These are phyloP conservation scores for Pasiphila rectangulata DNA, from an alignment of 2,888 invertebrate species.

Conservation along the genomic window DNA sequence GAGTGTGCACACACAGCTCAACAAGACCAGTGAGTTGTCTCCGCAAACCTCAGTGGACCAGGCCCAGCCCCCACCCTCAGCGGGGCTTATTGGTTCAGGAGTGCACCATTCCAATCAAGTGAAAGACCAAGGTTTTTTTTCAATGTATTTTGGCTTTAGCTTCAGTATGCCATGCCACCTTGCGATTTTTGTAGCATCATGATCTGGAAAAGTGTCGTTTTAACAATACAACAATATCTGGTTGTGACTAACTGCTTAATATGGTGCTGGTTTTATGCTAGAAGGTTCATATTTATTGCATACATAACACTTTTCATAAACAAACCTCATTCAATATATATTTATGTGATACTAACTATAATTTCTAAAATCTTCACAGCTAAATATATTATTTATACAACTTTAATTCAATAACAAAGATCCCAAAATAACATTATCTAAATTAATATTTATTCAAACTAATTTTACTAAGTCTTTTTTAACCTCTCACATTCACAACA, in stretches of 20 bases:
- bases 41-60: constrained; percentile 70
- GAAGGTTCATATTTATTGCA: constrained; percentile 2
- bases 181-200: constrained; percentile 67
- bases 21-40: constrained; percentile 80
- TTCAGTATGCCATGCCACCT: constrained; percentile 56
- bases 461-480: too few relatives aligned
- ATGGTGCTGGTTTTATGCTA: constrained; percentile 22
- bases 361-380: too few relatives aligned
- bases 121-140: constrained; percentile 80
- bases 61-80: constrained; percentile 56
- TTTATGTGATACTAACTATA: not conserved
- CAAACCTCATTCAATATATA: not conserved
- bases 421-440: too few relatives aligned
- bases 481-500: too few relatives aligned
- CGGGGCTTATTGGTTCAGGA: constrained; percentile 73
- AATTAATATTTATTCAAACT: too few relatives aligned
- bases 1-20: constrained; percentile 67
- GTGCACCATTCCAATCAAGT: constrained; percentile 75
- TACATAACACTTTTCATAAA: constrained; percentile 1
- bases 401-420: too few relatives aligned
- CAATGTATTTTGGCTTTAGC: constrained; percentile 56
- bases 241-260: constrained; percentile 19
- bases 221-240: constrained; percentile 6
- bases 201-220: constrained; percentile 30
- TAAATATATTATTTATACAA: too few relatives aligned